Evolutionary conservation across 2,113 vertebrate species (phyloP).

Genomic region (Syngnathoides biaculeatus): DNA sequence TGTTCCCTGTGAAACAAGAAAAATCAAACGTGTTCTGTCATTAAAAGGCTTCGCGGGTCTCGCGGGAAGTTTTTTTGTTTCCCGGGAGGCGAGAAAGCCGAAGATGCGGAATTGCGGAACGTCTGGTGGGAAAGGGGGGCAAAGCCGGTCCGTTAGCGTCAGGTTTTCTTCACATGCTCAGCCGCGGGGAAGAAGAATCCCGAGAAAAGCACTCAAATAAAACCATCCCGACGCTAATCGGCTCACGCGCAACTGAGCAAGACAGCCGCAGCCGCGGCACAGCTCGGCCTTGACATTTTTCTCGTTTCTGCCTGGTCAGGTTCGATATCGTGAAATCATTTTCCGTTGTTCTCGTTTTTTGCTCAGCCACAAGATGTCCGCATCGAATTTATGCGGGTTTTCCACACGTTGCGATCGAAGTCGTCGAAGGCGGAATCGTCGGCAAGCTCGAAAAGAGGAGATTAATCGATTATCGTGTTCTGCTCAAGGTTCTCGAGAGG

Average conservation of each 20-base stretch:
- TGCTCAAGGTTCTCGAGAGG: no score
- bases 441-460: no score
- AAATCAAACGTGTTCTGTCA: no score
- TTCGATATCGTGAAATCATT: neutral
- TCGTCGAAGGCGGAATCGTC: no score
- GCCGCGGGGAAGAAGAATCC: conserved; percentile 49
- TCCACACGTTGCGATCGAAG: no score
- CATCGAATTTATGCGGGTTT: no score
- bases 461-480: no score
- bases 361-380: no score
- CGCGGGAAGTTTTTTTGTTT: no score
- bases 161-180: conserved; percentile 46
- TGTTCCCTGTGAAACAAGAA: no score
- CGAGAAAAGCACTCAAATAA: conserved; percentile 62
- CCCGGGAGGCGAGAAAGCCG: neutral
- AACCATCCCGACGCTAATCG: conserved; percentile 60
- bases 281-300: conserved; percentile 17
- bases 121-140: conserved; percentile 17
- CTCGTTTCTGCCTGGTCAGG: neutral
- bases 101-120: conserved; percentile 13
- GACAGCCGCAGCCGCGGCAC: conserved; percentile 26
- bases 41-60: no score
- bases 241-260: conserved; percentile 60
- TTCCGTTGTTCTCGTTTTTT: no score
- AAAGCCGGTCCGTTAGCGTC: conserved; percentile 41